Conservation (phyloP, 37 sponge, comb jelly and placozoan genomes). For the Trichoplax adhaerens region DNA sequence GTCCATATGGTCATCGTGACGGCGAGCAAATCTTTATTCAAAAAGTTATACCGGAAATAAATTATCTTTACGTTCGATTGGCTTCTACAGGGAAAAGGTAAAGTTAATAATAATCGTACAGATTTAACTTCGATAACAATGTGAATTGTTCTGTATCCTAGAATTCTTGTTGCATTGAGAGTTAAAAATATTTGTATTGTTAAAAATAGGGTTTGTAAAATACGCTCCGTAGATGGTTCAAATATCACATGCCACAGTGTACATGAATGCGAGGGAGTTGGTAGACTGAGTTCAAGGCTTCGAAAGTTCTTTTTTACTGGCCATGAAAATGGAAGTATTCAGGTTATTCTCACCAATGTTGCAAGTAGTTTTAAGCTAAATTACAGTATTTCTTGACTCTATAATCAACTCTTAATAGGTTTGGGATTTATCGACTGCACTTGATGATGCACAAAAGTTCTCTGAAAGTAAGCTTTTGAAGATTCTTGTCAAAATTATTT, state of each 20-base stretch:
- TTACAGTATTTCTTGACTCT: no score
- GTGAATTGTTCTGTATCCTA: neutral
- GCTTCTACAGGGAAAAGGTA: constrained; percentile 68
- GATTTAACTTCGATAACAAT: neutral
- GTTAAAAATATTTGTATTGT: neutral
- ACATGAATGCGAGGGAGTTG: constrained; percentile 87
- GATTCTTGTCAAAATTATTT: no score
- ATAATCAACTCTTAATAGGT: no score
- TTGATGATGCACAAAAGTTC: no score
- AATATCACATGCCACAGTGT: constrained; percentile 74
- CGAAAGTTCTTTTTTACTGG: constrained; percentile 86
- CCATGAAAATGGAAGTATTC: constrained; percentile 65
- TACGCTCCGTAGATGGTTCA: constrained; percentile 74
- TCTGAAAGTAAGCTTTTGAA: no score
- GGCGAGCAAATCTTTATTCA: constrained; percentile 84
- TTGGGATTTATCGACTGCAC: no score
- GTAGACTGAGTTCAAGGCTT: constrained; percentile 63
- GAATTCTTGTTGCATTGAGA: neutral
- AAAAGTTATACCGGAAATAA: constrained; percentile 72
- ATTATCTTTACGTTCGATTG: constrained; percentile 50
- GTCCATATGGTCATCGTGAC: constrained; percentile 82
- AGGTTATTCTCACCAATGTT: constrained; percentile 19
- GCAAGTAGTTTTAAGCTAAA: no score
- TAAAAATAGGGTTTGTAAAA: constrained; percentile 53
- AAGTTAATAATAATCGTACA: neutral